Conservation (phyloP, 2,797 vertebrate genomes). For the Lepilemur ruficaudatus region DNA sequence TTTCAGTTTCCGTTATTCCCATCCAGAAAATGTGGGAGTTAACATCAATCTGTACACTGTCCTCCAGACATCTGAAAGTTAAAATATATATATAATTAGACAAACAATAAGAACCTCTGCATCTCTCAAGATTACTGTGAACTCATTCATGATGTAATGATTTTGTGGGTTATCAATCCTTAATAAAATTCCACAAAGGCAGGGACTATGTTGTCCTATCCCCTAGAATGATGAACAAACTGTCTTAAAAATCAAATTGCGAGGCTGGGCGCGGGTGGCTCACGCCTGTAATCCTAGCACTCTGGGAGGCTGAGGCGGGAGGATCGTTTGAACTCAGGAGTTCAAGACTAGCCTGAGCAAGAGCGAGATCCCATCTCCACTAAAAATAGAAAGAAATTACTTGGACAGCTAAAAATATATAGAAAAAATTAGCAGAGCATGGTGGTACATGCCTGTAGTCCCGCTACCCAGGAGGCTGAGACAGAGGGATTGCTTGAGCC, state of each 20-base stretch:
- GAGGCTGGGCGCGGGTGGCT: no score
- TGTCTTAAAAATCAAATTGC: background rate
- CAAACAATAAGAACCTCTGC: background rate
- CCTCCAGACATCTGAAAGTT: background rate
- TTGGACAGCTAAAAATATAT: no score
- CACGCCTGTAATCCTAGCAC: no score
- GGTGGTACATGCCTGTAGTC: no score
- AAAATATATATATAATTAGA: background rate
- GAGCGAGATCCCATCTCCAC: no score
- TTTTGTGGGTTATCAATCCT: background rate
- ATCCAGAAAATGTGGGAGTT: background rate
- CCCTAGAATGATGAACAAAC: background rate
- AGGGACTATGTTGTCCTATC: background rate
- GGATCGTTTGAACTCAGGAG: no score
- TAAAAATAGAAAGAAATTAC: no score
- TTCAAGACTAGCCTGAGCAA: no score
- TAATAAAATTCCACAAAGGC: background rate
- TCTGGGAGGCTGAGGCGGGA: no score
- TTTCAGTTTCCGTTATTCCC: background rate
- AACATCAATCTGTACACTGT: background rate
- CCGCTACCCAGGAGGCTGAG: no score
- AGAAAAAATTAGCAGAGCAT: no score
- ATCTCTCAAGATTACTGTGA: background rate
- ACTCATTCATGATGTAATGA: background rate
- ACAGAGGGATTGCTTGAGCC: no score